Base-by-base conservation (phyloP, 1,140 invertebrate species). In the Coelopa frigida region DNA sequence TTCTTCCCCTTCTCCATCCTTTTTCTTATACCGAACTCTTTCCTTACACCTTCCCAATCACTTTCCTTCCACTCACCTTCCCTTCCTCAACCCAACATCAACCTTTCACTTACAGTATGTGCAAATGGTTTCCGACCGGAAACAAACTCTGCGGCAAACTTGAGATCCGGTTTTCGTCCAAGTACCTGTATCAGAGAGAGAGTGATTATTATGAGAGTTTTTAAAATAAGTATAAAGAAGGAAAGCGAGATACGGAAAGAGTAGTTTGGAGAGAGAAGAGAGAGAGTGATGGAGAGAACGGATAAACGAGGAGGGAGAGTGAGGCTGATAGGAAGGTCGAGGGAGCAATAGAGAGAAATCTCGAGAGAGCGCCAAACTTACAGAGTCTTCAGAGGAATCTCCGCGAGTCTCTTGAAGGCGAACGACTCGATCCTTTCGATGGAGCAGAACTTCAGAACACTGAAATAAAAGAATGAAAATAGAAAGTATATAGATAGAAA, bases 111-210 rank as follows among this genome's bases (percentile, higher is more conserved):
- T 57, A 71, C 69, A 71, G 52, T 44, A 60, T 59, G 54, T 51
- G 55, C 48, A 71, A 58, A 48, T 63, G 49, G 55, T 70, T 70
- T 51, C 59, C 55, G n/a, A 48, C 46, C 26, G 58, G 40, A 53
- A 71, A 71, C 39, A 71, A 53, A 48, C 60, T 51, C 39, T 58
- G 54, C 31, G 61, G 53, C 41, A 71, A 50, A 46, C 49, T 50
- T 27, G 45, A 45, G 42, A 71, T 55, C 55, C 59, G 58, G 63
- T 71, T 71, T 52, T 69, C 62, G 55, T 71, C 69, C 58, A 71
- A 57, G 54, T 71, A 63, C 48, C 69, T 71, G 52, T 8, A 57
- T 52, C 55, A 50, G 18, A 33, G 15, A 47, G 32, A 37, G 20
- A 42, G 5, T 37, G 12, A 37, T 20, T 15, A 20, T 14, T 8